phyloP scores from a whole-genome alignment of 2,888 invertebrate species.

The Euphydryas editha region DNA sequence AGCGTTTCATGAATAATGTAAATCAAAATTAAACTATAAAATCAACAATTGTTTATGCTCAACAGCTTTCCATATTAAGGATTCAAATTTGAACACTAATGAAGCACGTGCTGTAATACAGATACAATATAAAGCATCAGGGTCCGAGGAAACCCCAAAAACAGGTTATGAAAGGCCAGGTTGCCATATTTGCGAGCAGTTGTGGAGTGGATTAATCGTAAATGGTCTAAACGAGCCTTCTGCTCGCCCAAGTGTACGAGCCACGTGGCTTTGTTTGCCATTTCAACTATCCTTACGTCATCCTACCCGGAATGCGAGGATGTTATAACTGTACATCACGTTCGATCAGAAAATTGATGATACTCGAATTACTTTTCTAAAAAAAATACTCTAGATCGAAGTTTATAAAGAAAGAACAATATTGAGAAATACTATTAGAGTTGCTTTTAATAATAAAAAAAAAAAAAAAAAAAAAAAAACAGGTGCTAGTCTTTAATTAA shows the following conservation, averaged over 20 bases:
- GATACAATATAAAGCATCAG: conserved; percentile 61
- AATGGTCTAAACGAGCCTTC: conserved; percentile 75
- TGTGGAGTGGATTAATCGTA: conserved; percentile 81
- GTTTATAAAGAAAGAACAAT: not conserved
- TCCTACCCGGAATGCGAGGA: conserved; percentile 67
- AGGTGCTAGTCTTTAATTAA: conserved; percentile 35
- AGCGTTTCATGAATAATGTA: conserved; percentile 36
- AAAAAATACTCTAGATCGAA: too few species aligned
- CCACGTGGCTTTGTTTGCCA: conserved; percentile 60
- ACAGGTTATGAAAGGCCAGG: conserved; percentile 80
- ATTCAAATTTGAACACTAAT: conserved; percentile 41
- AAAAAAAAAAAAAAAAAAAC: not conserved
- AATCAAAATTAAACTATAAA: conserved; percentile 28
- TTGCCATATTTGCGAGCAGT: conserved; percentile 78
- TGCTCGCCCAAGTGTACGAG: conserved; percentile 41
- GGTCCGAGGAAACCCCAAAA: conserved; percentile 81
- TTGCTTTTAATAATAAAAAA: not conserved
- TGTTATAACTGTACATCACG: conserved; percentile 22
- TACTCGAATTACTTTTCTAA: not conserved
- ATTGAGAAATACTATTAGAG: not conserved
- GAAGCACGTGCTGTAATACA: conserved; percentile 53
- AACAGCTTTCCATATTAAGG: conserved; percentile 40
- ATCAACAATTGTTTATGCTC: conserved; percentile 31
- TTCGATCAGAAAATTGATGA: conserved; percentile 1
- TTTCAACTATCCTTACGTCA: conserved; percentile 64